phyloP scores from a whole-genome alignment of 2,888 invertebrate genomes.

The Drosophila rubida region DNA sequence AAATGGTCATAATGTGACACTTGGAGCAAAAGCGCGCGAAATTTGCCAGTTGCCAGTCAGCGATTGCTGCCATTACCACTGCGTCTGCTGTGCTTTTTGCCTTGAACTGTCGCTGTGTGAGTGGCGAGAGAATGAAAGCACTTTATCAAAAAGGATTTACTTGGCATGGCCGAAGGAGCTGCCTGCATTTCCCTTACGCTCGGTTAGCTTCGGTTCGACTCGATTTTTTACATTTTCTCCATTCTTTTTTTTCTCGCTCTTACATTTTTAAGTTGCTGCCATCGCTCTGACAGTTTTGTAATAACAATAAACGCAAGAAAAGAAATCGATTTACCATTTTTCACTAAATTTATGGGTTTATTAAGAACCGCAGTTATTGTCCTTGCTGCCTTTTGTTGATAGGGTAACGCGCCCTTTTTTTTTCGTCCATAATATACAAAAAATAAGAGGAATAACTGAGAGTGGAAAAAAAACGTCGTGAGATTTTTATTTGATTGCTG shows the following conservation, averaged over 20 bases:
- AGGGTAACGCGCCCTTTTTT: conserved; percentile 36
- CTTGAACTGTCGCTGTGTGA: conserved; percentile 12
- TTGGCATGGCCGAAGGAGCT: conserved; percentile 36
- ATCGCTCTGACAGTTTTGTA: conserved; percentile 67
- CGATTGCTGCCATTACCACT: conserved; percentile 15
- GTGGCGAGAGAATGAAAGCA: conserved; percentile 61
- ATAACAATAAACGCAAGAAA: conserved; percentile 74
- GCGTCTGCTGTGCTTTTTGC: conserved; percentile 15
- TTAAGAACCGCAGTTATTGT: conserved; percentile 58
- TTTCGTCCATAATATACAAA: conserved; percentile 8
- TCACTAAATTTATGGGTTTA: conserved; percentile 77
- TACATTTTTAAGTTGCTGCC: conserved; percentile 34
- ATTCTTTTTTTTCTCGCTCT: neutral
- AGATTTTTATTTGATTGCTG: conserved; percentile 67
- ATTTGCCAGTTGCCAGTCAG: conserved; percentile 38
- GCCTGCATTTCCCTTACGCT: conserved; percentile 51
- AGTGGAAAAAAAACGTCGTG: conserved; percentile 21
- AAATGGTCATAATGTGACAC: conserved; percentile 71
- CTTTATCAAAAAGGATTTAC: conserved; percentile 79
- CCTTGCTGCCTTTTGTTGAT: conserved; percentile 49
- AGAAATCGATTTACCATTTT: conserved; percentile 78
- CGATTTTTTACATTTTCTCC: conserved; percentile 1
- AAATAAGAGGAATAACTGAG: neutral
- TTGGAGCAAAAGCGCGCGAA: conserved; percentile 45
- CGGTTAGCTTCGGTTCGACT: conserved; percentile 22